Evolutionary conservation across 2,113 vertebrate species (phyloP).

Genomic region (Seriola rivoliana): DNA sequence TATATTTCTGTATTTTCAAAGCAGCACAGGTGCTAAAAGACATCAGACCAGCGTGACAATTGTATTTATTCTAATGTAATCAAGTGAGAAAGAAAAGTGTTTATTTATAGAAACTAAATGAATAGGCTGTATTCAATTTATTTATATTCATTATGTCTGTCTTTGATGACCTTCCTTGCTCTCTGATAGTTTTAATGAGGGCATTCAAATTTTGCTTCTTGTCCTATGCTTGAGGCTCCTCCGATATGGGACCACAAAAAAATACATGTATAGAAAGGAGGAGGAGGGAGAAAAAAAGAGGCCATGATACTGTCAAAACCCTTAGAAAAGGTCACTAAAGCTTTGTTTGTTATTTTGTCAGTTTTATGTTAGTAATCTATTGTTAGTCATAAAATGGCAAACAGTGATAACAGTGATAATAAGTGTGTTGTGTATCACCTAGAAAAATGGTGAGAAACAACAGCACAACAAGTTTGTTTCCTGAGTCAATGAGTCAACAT

Average conservation of each 20-base stretch:
- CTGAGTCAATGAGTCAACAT: neutral
- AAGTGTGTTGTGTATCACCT: neutral
- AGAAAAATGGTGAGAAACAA: neutral
- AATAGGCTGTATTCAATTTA: too few species aligned
- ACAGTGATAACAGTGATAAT: too few species aligned
- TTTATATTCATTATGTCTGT: too few species aligned
- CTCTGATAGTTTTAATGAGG: conserved; percentile 76
- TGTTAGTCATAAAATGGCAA: too few species aligned
- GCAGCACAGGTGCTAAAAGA: too few species aligned
- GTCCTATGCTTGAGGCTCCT: conserved; percentile 43
- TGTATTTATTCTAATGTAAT: too few species aligned
- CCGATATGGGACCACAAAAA: conserved; percentile 30
- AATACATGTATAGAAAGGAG: conserved; percentile 9
- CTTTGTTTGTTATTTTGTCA: conserved; percentile 52
- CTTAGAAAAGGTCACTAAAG: conserved; percentile 51
- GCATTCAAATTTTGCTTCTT: conserved; percentile 75
- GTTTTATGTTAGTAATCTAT: neutral
- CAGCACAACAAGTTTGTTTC: conserved; percentile 7
- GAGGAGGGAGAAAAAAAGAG: conserved; percentile 27
- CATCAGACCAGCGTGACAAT: too few species aligned
- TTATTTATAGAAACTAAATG: neutral
- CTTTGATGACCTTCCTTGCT: conserved; percentile 39
- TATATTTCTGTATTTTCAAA: too few species aligned
- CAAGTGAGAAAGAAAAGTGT: neutral
- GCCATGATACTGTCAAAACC: conserved; percentile 43